Conservation (phyloP, 2,113 vertebrate species). For the Chitala chitala region DNA sequence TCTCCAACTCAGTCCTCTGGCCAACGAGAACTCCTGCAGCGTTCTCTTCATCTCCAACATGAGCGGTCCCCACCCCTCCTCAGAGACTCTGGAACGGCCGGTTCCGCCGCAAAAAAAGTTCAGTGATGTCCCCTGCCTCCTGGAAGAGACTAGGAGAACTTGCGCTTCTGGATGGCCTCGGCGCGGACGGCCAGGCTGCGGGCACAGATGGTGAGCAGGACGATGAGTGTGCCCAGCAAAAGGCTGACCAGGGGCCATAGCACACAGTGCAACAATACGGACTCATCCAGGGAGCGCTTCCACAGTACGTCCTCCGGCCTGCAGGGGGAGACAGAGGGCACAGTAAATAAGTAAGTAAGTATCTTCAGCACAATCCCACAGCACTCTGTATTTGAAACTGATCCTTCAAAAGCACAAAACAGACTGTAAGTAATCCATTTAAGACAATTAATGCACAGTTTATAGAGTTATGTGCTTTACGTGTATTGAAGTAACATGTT, state of each 20-base stretch:
- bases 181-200: constrained; percentile 85
- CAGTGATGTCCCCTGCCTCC: constrained; percentile 30
- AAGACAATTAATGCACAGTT: no score
- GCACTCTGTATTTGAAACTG: background rate
- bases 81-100: background rate
- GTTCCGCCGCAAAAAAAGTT: background rate
- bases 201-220: constrained; percentile 84
- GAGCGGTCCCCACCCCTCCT: background rate
- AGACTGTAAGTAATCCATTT: no score
- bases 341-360: no score
- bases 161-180: constrained; percentile 89
- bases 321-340: constrained; percentile 34
- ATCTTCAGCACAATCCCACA: background rate
- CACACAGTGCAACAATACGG: constrained; percentile 88
- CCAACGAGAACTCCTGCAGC: background rate
- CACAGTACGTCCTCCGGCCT: constrained; percentile 89
- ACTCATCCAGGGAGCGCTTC: constrained; percentile 79
- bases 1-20: constrained; percentile 1
- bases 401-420: background rate
- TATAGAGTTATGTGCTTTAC: no score
- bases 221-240: constrained; percentile 87
- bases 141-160: constrained; percentile 77
- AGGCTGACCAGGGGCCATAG: constrained; percentile 90
- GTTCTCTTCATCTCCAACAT: background rate
- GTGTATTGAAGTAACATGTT: no score